Base-by-base conservation (phyloP, 2,113 vertebrate species). In the Atractosteus spatula region DNA sequence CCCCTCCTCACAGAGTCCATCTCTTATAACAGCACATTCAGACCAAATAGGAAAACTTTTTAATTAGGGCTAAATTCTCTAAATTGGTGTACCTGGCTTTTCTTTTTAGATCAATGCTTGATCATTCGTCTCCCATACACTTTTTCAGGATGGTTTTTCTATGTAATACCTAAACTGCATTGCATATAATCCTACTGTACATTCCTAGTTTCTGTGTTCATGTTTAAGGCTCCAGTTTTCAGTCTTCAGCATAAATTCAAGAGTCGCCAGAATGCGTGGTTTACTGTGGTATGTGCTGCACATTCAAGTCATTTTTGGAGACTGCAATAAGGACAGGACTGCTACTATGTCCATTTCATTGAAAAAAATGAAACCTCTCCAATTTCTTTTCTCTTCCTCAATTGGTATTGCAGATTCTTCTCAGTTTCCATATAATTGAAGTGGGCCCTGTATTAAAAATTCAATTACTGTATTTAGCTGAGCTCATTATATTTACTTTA, bases 1-100 rank as follows among this genome's bases (percentile, higher is more conserved):
- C 85, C 78, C 83, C 80, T 87, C 78, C 88, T 86, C 76, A 76
- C 81, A 83, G 82, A 75, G 74, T 77, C 74, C 80, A 82, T 86
- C 84, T 85, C 79, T n/a, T 55, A 56, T 51, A 41, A 42, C 54
- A 65, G 29, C 29, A 29, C 29, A 29, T 29, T 29, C 29, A 29
- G 29, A 29, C 29, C 29, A 29, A 29, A 29, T 29, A 29, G 29
- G 29, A 29, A 2, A 29, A 29, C 29, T 29, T 29, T 29, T 29
- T 29, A 29, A 29, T 29, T 29, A 29, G 29, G 29, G 29, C 29
- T 29, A 29, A 29, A 29, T 29, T 29, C 29, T 29, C 29, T 29
- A 29, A 29, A 29, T 29, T 29, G 29, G 29, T 29, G 29, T 29
- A 29, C 29, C 29, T 29, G 29, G 29, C 29, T 29, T 29, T 29